Evolutionary conservation across 2,888 invertebrate species (phyloP).

Genomic region (Scaeva pyrastri): DNA sequence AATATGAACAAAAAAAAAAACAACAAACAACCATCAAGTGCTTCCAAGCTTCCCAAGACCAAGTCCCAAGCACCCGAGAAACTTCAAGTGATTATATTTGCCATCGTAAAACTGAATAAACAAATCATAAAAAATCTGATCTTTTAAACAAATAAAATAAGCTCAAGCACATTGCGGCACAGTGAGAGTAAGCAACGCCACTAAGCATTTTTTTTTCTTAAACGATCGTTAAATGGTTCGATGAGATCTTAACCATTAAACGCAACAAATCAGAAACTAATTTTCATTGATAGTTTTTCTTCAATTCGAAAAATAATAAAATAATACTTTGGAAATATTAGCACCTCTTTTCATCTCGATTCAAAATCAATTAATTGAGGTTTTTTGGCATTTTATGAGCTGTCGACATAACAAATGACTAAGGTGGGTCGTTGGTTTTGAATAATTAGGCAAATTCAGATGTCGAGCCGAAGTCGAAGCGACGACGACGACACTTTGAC

Average conservation of each 20-base stretch:
- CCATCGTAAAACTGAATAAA: constrained; percentile 34
- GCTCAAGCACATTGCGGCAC: constrained; percentile 6
- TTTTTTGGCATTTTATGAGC: neutral
- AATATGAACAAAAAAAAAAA: too few species aligned
- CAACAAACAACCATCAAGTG: too few species aligned
- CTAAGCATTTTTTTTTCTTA: neutral
- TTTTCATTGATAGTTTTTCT: neutral
- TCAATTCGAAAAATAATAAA: neutral
- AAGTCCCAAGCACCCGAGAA: neutral
- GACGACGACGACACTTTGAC: constrained; percentile 17
- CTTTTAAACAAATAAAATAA: neutral
- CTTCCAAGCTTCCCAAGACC: neutral
- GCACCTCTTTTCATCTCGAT: neutral
- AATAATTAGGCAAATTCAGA: constrained; percentile 47
- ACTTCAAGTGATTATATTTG: constrained; percentile 14
- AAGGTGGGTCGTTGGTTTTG: neutral
- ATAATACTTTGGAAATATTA: too few species aligned
- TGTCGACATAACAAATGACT: neutral
- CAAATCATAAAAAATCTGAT: constrained; percentile 37
- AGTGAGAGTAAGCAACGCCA: neutral
- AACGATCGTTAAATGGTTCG: neutral
- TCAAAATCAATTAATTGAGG: neutral
- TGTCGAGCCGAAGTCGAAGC: too few species aligned
- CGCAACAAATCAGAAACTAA: neutral
- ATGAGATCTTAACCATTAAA: neutral